phyloP scores from a whole-genome alignment of 2,797 vertebrate genomes.

The Clamator glandarius region DNA sequence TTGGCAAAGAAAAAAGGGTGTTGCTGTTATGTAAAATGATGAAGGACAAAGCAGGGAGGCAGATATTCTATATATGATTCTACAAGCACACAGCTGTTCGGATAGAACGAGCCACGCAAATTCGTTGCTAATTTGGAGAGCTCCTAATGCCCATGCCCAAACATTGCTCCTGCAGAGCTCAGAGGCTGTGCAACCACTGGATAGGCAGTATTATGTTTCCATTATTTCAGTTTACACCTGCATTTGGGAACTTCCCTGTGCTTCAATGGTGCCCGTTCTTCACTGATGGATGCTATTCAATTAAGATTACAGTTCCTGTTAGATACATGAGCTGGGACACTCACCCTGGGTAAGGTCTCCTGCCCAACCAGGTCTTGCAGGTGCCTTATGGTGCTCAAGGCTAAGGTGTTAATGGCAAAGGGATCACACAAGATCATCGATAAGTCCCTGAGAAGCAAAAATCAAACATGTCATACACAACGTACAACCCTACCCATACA shows the following conservation, averaged over 20 bases:
- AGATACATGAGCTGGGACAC: background rate
- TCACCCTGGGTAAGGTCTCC: conserved; percentile 93
- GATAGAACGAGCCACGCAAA: no score
- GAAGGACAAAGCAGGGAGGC: background rate
- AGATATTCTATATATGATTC: background rate
- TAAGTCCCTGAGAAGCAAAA: conserved; percentile 83
- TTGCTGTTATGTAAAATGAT: background rate
- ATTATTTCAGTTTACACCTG: background rate
- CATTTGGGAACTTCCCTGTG: background rate
- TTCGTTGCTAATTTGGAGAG: no score
- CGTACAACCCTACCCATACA: background rate
- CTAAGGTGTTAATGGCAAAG: conserved; percentile 95
- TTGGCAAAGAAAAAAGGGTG: background rate
- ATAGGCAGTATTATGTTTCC: background rate
- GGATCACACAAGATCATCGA: conserved; percentile 99
- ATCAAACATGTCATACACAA: background rate
- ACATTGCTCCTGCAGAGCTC: background rate
- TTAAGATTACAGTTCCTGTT: background rate
- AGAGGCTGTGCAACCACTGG: background rate
- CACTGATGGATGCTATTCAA: background rate
- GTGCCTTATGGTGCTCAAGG: conserved; percentile 93
- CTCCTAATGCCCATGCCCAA: background rate
- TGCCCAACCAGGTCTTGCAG: conserved; percentile 95
- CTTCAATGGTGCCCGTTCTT: background rate
- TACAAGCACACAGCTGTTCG: background rate